phyloP scores from a whole-genome alignment of 2,113 vertebrate genomes.

The Elephantulus edwardii region DNA sequence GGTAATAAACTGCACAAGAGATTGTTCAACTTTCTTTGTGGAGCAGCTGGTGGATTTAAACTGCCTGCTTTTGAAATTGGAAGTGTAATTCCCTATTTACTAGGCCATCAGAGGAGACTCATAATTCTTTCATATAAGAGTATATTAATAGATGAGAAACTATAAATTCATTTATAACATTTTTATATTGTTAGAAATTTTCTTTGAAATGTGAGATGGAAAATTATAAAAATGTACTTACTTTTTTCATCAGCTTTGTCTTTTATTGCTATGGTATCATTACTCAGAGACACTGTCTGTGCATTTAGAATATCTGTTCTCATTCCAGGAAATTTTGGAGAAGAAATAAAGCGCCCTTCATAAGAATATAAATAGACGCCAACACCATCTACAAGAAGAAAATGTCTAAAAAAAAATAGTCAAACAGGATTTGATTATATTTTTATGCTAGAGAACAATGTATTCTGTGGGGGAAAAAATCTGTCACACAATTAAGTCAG shows the following conservation, averaged over 20 bases:
- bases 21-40: too few relatives aligned
- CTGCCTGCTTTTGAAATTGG: too few relatives aligned
- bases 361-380: slow-evolving; percentile 95
- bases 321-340: slow-evolving; percentile 93
- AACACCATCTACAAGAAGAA: slow-evolving; percentile 94
- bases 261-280: slow-evolving; percentile 92
- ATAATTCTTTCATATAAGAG: slow-evolving; percentile 42
- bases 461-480: slow-evolving; percentile 15
- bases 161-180: slow-evolving; percentile 42
- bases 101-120: too few relatives aligned
- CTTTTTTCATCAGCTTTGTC: slow-evolving; percentile 95
- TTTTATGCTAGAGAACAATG: slow-evolving; percentile 23
- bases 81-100: too few relatives aligned
- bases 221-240: slow-evolving; percentile 75
- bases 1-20: too few relatives aligned
- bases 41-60: too few relatives aligned
- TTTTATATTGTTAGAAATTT: slow-evolving; percentile 23
- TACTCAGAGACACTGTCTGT: slow-evolving; percentile 93
- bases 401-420: slow-evolving; percentile 85
- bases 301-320: slow-evolving; percentile 92
- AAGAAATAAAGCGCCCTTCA: slow-evolving; percentile 93
- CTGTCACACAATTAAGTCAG: slow-evolving; percentile 17
- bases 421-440: not conserved
- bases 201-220: not conserved
- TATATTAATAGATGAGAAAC: slow-evolving; percentile 20